phyloP scores from a whole-genome alignment of 2,888 invertebrate genomes.

The Sarcophaga caerulescens region DNA sequence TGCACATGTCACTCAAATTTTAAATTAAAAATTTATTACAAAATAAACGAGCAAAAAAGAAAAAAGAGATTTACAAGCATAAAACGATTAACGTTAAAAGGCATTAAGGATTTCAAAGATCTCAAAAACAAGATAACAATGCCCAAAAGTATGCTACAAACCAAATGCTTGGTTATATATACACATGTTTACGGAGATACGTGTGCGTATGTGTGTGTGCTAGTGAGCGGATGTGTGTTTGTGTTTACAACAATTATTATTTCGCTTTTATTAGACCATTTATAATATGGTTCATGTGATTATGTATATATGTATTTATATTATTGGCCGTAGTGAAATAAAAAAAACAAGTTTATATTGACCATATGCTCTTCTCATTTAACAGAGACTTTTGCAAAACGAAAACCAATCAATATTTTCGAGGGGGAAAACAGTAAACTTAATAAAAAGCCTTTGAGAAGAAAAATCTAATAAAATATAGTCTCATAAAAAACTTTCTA shows the following conservation, averaged over 20 bases:
- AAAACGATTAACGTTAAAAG: slow-evolving; percentile 46
- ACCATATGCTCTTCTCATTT: slow-evolving; percentile 51
- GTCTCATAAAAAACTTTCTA: slow-evolving; percentile 28
- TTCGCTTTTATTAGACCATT: slow-evolving; percentile 21
- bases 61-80: slow-evolving; percentile 21
- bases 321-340: not conserved
- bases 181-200: not conserved
- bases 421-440: slow-evolving; percentile 25
- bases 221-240: not conserved
- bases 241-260: slow-evolving; percentile 52
- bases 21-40: slow-evolving; percentile 56
- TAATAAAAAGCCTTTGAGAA: not conserved
- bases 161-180: not conserved
- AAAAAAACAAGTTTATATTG: not conserved
- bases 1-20: slow-evolving; percentile 54
- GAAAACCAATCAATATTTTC: slow-evolving; percentile 59
- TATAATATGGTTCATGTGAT: slow-evolving; percentile 6
- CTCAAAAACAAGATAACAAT: not conserved
- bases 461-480: not conserved
- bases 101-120: slow-evolving; percentile 5
- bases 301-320: not conserved
- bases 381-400: slow-evolving; percentile 31
- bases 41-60: slow-evolving; percentile 1
- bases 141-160: not conserved
- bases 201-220: not conserved